phyloP scores from a whole-genome alignment of 2,797 vertebrate genomes.

The Myotis planiceps region DNA sequence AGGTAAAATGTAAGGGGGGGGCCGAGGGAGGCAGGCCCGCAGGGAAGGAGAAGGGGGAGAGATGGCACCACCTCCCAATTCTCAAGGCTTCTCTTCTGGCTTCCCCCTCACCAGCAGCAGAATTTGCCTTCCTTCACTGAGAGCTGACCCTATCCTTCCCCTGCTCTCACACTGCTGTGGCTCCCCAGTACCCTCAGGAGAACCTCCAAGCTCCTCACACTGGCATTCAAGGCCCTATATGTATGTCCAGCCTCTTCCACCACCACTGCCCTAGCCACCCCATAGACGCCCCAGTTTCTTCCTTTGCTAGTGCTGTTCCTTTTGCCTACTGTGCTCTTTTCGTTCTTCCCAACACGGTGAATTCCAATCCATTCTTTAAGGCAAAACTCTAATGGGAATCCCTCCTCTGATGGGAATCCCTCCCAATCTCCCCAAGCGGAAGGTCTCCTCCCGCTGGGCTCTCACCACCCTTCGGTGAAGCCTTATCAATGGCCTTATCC shows the following conservation, averaged over 20 bases:
- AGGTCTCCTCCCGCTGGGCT: background rate
- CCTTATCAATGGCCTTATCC: background rate
- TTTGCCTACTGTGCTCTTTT: background rate
- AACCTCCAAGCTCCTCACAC: background rate
- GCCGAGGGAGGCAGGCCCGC: background rate
- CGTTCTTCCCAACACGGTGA: background rate
- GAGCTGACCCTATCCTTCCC: background rate
- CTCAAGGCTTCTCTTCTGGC: background rate
- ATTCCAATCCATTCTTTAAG: background rate
- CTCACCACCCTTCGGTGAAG: background rate
- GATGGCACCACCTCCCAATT: background rate
- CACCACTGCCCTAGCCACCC: background rate
- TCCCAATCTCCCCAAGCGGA: no score
- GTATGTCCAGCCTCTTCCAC: background rate
- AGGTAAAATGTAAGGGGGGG: background rate
- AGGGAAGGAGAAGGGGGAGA: fast-evolving
- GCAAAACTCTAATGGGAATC: background rate
- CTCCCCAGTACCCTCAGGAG: background rate
- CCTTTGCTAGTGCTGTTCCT: background rate
- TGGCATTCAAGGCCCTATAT: background rate
- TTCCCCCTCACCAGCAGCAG: background rate
- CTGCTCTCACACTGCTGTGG: background rate
- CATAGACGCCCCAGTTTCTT: background rate
- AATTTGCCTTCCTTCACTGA: background rate
- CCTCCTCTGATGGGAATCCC: background rate